phyloP scores from a whole-genome alignment of 1,140 invertebrate genomes.

The Cydia pomonella region DNA sequence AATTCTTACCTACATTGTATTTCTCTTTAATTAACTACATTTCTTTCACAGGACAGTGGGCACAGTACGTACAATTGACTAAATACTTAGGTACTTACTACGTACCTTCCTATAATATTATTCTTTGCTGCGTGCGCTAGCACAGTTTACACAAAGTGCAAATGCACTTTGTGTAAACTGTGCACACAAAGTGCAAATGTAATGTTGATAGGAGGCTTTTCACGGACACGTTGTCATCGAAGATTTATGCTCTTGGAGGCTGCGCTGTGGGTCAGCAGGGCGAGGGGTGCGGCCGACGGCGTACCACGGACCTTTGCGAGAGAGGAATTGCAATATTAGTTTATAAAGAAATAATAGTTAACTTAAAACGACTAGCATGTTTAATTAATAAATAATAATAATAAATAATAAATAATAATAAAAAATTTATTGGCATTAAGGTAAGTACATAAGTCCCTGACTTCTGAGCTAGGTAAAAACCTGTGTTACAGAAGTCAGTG shows the following conservation, averaged over 20 bases:
- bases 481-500: no score
- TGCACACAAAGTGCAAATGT: constrained; percentile 32
- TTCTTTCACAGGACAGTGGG: no score
- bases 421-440: no score
- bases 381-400: no score
- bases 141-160: constrained; percentile 30
- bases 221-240: constrained; percentile 41
- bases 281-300: constrained; percentile 36
- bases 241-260: constrained; percentile 43
- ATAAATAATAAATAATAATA: no score
- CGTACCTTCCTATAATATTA: neutral
- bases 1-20: neutral
- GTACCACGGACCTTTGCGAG: neutral
- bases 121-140: neutral
- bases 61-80: no score
- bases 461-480: no score
- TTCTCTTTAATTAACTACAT: constrained; percentile 27
- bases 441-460: no score
- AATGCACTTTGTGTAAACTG: no score
- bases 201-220: constrained; percentile 30
- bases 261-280: constrained; percentile 44
- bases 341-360: neutral
- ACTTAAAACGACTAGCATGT: no score
- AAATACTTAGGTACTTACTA: neutral
- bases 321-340: neutral